Evolutionary conservation across 2,113 vertebrate genomes (phyloP).

Genomic region (Mobula birostris): DNA sequence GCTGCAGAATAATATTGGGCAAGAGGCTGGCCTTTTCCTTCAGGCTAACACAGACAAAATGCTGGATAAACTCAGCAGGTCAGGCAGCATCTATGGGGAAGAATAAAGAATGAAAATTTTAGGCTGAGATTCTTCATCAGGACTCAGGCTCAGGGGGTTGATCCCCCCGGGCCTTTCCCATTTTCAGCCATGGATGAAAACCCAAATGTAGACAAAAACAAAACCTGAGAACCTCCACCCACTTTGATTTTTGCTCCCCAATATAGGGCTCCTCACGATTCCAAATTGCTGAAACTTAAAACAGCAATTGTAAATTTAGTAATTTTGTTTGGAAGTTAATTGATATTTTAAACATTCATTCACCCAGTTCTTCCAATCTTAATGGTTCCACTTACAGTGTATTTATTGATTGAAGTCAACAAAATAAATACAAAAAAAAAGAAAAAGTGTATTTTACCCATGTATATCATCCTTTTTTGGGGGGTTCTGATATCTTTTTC

Average conservation of each 20-base stretch:
- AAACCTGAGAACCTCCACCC: too few species aligned
- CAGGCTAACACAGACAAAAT: neutral
- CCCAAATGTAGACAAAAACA: too few species aligned
- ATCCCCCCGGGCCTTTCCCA: neutral
- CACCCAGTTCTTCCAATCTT: neutral
- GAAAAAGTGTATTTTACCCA: neutral
- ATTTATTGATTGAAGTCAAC: conserved; percentile 17
- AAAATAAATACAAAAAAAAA: neutral
- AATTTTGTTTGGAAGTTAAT: neutral
- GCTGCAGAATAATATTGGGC: neutral
- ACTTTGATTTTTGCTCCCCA: too few species aligned
- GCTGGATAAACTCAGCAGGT: too few species aligned
- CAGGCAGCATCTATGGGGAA: too few species aligned
- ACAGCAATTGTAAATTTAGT: neutral
- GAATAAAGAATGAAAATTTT: too few species aligned
- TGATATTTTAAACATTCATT: neutral
- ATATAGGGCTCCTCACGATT: neutral
- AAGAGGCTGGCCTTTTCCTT: neutral
- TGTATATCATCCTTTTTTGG: neutral
- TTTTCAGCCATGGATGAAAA: neutral
- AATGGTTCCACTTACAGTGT: neutral
- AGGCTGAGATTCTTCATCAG: too few species aligned
- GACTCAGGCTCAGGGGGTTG: neutral
- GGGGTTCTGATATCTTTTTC: neutral
- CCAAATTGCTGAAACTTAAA: neutral